Base-by-base conservation (phyloP, 2,888 invertebrate species). In the Metallyticus violacea region DNA sequence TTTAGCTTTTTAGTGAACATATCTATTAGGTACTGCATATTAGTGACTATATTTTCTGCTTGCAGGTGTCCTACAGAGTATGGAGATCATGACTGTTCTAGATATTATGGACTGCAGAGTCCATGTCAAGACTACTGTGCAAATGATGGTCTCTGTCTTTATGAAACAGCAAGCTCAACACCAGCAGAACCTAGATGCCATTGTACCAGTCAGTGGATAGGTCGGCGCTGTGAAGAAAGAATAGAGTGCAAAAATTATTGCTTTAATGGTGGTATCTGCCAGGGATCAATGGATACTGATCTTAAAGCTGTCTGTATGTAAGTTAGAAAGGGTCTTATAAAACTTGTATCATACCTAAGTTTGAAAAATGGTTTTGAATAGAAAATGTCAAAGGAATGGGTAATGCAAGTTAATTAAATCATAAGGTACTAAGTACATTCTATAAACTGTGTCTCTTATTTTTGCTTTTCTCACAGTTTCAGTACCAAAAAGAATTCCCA, bases 31-130 rank as follows among this genome's bases (percentile, higher is more conserved):
- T n/a, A n/a, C n/a, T n/a, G n/a, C n/a, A n/a, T n/a, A n/a, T n/a
- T n/a, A n/a, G n/a, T n/a, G n/a, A n/a, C n/a, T n/a, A n/a, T n/a
- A n/a, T n/a, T n/a, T n/a, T n/a, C n/a, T n/a, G n/a, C 86, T 86
- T 89, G 5, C 87, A 90, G 93, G 87, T 95, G 95, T 89, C 91
- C 92, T 0, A 91, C 92, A 29, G 92, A 92, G 79, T 94, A 93
- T 92, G 93, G 93, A 86, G 95, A 94, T 26, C 90, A 91, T 29
- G 92, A 92, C 85, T 95, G 95, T 90, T 93, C 93, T 89, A 92
- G 92, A 88, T 94, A 94, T 90, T 93, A 95, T 87, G 94, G 94
- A 0, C 93, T 93, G 89, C 93, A 94, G 89, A 94, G 94, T 92
- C 94, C 94, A 0, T 96, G 96, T 91, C 91, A 91, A 9, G 91